Evolutionary conservation across 2,113 vertebrate species (phyloP).

Genomic region (Gracilinanus agilis): DNA sequence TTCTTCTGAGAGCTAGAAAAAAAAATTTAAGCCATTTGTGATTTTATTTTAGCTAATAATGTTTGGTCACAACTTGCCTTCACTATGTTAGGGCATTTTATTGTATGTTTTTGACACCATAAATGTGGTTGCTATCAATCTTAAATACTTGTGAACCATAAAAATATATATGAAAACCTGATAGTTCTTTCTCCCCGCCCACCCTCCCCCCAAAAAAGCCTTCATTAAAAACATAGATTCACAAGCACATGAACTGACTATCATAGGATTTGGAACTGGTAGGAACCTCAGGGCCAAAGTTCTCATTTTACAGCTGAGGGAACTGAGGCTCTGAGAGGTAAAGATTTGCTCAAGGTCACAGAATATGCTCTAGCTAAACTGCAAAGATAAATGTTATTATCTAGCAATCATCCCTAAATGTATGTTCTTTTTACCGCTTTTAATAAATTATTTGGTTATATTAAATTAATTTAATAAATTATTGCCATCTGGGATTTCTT

Average conservation of each 20-base stretch:
- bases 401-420: constrained; percentile 35
- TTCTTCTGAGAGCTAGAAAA: constrained; percentile 34
- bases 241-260: not conserved
- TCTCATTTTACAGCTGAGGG: not conserved
- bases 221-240: constrained; percentile 57
- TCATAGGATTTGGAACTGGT: not conserved
- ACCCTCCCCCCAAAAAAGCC: not conserved
- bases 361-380: constrained; percentile 16
- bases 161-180: constrained; percentile 45
- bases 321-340: not conserved
- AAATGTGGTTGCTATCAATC: constrained; percentile 57
- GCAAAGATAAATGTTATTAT: constrained; percentile 29
- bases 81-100: constrained; percentile 9
- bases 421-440: constrained; percentile 9
- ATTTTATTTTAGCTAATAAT: constrained; percentile 57
- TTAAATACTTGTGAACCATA: constrained; percentile 76
- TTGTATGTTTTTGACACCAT: constrained; percentile 59
- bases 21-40: constrained; percentile 33
- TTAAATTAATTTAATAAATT: too few species aligned
- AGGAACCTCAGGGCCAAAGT: not conserved
- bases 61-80: constrained; percentile 36
- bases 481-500: constrained; percentile 51
- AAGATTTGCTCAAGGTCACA: not conserved
- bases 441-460: constrained; percentile 35
- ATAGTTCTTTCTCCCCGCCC: constrained; percentile 32